Conservation (phyloP, 2,113 vertebrate genomes). For the Pangasianodon gigas region DNA sequence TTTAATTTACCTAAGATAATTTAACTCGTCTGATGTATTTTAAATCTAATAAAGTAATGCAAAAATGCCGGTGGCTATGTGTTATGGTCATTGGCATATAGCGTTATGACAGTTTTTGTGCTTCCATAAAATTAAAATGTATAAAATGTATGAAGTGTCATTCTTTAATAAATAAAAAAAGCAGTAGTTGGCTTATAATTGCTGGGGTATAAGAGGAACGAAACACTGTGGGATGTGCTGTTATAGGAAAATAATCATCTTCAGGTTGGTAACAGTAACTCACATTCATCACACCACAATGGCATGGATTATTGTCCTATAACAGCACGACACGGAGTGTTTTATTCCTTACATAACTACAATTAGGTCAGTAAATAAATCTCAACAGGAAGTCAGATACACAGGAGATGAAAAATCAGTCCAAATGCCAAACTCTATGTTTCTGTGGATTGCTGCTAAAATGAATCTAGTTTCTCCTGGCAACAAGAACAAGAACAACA, state of each 20-base stretch:
- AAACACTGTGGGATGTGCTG: neutral
- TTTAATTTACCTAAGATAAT: neutral
- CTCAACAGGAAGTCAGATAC: neutral
- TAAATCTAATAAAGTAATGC: neutral
- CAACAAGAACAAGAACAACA: neutral
- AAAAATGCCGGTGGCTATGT: neutral
- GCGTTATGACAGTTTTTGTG: no score
- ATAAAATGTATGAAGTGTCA: neutral
- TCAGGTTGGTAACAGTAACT: no score
- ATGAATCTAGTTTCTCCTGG: constrained; percentile 10
- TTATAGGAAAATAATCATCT: no score
- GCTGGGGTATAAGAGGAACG: neutral
- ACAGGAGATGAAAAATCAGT: neutral
- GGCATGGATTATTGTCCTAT: neutral
- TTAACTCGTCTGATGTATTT: neutral
- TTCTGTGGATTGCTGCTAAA: constrained; percentile 36
- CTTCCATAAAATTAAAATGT: neutral
- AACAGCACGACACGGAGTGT: neutral
- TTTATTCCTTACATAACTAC: neutral
- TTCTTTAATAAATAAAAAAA: neutral
- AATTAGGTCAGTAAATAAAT: neutral
- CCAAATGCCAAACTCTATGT: constrained; percentile 44
- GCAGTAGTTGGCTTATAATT: neutral
- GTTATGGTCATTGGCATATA: neutral
- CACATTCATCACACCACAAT: neutral